Conservation (phyloP, 2,888 invertebrate species). For the Lasioglossum pauxillum region DNA sequence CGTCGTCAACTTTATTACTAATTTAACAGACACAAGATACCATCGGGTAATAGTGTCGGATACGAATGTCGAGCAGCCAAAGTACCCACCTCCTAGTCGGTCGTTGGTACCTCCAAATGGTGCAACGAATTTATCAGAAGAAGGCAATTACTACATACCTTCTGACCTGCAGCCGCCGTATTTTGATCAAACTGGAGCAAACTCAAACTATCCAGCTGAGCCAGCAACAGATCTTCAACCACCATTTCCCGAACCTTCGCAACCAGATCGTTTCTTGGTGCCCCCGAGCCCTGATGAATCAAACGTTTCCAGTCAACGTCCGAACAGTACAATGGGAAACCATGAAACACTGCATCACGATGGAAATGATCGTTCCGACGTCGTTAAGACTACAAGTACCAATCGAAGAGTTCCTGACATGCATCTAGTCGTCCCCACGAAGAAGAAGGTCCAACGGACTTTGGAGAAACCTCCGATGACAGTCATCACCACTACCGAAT, state of each 20-base stretch:
- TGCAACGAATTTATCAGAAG: neutral
- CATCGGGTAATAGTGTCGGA: slow-evolving; percentile 15
- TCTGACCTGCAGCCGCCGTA: slow-evolving; percentile 21
- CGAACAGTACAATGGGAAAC: slow-evolving; percentile 8
- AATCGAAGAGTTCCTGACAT: slow-evolving; percentile 15
- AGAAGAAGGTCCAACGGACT: slow-evolving; percentile 11
- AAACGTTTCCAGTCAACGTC: neutral
- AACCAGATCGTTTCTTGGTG: slow-evolving; percentile 15
- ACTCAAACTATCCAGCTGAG: neutral
- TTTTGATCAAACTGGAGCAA: neutral
- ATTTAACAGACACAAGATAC: slow-evolving; percentile 27
- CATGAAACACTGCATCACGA: slow-evolving; percentile 8
- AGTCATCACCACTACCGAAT: slow-evolving; percentile 2
- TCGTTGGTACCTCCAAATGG: neutral
- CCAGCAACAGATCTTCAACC: slow-evolving; percentile 28
- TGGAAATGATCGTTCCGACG: neutral
- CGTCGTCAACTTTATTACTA: neutral
- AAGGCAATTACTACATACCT: neutral
- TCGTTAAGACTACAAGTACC: neutral
- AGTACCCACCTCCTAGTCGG: slow-evolving; percentile 5
- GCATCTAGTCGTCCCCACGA: neutral
- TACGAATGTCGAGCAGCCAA: slow-evolving; percentile 15
- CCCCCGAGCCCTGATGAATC: slow-evolving; percentile 9
- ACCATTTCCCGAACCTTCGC: neutral
- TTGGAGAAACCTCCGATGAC: neutral